phyloP scores from a whole-genome alignment of 2,888 invertebrate species.

The Adineta ricciae region DNA sequence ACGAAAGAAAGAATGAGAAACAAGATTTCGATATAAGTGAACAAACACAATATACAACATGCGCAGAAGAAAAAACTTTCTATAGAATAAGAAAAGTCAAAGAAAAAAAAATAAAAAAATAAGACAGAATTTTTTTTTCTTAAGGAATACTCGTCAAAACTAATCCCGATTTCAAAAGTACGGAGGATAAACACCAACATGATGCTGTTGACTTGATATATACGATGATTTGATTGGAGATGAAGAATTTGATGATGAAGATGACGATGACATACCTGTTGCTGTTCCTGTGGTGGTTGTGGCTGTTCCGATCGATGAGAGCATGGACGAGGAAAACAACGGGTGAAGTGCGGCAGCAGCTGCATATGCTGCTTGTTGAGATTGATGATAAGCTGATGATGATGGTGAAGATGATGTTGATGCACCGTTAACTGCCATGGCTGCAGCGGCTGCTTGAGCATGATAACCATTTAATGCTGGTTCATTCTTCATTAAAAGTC shows the following conservation, averaged over 20 bases:
- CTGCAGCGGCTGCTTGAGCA: not conserved
- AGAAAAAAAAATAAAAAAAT: not conserved
- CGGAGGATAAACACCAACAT: not conserved
- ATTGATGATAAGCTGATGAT: slow-evolving; percentile 9
- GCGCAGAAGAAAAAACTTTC: not conserved
- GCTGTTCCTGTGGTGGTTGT: not conserved
- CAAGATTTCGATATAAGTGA: not conserved
- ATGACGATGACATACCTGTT: not conserved
- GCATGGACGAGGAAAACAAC: not conserved
- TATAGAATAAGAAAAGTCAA: not conserved
- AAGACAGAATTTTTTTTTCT: not conserved
- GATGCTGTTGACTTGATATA: not conserved
- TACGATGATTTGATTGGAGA: not conserved
- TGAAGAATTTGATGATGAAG: not conserved
- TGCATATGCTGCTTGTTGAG: slow-evolving; percentile 9
- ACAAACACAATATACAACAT: slow-evolving; percentile 11
- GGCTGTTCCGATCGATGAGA: not conserved
- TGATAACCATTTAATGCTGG: not conserved
- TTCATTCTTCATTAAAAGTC: slow-evolving; percentile 23
- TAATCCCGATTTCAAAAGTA: not conserved
- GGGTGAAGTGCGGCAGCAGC: not conserved
- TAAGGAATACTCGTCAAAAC: not conserved
- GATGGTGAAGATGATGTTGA: slow-evolving; percentile 5
- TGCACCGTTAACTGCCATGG: not conserved
- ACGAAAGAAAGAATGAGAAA: not conserved